A percentile compares a stretch with the other conserved stretches of the same genome.
Evolutionary conservation across 2,797 vertebrate species (phyloP).

Genomic region (Pseudochirops cupreus): DNA sequence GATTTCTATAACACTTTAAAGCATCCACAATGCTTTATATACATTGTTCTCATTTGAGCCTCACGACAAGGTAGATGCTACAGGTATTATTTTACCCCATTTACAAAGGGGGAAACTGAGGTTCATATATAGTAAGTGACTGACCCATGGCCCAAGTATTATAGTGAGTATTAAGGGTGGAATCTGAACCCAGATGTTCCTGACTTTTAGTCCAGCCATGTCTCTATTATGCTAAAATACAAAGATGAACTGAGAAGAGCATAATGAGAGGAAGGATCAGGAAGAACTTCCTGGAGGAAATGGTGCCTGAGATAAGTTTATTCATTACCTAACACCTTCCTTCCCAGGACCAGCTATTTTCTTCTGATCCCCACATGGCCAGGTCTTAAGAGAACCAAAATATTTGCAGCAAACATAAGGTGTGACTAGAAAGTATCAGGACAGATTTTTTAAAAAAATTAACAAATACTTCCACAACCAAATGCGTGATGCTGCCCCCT

Average conservation of each 20-base stretch:
- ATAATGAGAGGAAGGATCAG: background rate
- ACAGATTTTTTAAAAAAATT: background rate
- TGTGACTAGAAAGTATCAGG: background rate
- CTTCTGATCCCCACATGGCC: background rate
- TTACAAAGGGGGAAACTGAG: background rate
- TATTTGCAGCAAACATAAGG: background rate
- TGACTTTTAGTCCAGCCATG: background rate
- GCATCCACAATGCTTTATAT: background rate
- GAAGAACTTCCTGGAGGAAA: background rate
- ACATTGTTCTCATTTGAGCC: background rate
- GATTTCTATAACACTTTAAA: background rate
- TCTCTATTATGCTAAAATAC: background rate
- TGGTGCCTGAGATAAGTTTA: background rate
- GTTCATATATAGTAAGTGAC: background rate
- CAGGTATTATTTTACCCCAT: background rate
- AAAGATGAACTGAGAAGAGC: background rate
- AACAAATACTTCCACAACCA: background rate
- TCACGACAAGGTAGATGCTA: background rate
- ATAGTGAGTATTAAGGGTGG: background rate
- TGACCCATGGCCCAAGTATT: background rate
- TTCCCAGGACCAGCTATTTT: background rate
- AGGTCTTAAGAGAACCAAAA: background rate
- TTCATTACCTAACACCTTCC: background rate
- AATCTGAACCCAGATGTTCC: background rate
- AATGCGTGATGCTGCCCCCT: background rate